Conservation (phyloP, 2,797 vertebrate species). For the Pithecia hirsuta region DNA sequence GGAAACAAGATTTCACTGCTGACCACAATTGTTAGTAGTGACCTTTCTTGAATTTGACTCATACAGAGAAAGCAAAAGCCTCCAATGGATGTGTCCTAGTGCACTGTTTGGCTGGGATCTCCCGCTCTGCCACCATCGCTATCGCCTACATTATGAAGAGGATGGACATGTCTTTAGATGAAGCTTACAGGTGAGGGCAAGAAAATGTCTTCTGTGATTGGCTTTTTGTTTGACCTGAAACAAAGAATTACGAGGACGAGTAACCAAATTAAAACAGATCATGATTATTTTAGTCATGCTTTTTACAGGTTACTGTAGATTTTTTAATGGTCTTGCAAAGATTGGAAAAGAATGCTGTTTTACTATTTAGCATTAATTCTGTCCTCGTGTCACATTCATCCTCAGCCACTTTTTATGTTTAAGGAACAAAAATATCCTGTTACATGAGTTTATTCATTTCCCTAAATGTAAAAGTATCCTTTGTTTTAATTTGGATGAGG, state of each 20-base stretch:
- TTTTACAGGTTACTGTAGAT: neutral
- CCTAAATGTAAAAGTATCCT: neutral
- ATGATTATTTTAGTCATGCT: neutral
- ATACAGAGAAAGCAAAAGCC: conserved; percentile 95
- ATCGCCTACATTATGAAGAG: conserved; percentile 99
- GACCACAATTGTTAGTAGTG: neutral
- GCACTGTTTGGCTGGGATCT: conserved; percentile 98
- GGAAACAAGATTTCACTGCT: neutral
- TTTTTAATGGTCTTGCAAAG: neutral
- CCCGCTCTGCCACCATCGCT: conserved; percentile 96
- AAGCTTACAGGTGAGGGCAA: conserved; percentile 94
- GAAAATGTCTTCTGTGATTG: neutral
- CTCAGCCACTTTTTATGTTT: neutral
- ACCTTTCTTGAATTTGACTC: conserved; percentile 52
- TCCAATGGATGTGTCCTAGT: conserved; percentile 93
- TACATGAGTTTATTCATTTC: neutral
- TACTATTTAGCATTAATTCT: neutral
- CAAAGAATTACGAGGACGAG: neutral
- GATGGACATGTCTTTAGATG: conserved; percentile 97
- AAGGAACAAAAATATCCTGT: neutral
- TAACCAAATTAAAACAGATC: neutral
- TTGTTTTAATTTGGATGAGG: neutral
- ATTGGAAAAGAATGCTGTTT: neutral
- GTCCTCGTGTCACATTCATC: neutral
- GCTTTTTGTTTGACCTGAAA: neutral